Percentiles rank a stretch among this genome's conserved stretches.
phyloP scores from a whole-genome alignment of 1,140 invertebrate genomes.

The Rhagoletis pomonella region DNA sequence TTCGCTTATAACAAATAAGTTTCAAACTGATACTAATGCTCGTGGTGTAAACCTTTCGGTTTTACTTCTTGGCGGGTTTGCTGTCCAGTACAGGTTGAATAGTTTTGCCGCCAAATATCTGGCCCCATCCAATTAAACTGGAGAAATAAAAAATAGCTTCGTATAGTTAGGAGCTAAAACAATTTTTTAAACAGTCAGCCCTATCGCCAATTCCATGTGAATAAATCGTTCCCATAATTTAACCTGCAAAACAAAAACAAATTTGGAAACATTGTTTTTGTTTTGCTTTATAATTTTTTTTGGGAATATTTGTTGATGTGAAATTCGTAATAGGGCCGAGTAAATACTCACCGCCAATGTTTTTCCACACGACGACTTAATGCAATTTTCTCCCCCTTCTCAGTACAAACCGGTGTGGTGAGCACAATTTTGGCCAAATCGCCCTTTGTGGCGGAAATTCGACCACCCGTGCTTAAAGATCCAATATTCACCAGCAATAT shows the following conservation, averaged over 20 bases:
- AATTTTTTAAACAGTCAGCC: neutral
- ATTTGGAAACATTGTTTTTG: no score
- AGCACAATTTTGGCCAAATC: slow-evolving; percentile 98
- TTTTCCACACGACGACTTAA: slow-evolving; percentile 98
- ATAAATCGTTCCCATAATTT: no score
- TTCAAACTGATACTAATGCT: neutral
- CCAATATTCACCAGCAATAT: slow-evolving; percentile 99
- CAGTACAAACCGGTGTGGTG: slow-evolving; percentile 98
- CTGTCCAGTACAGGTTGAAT: slow-evolving; percentile 67
- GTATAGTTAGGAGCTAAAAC: no score
- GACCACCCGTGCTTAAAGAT: slow-evolving; percentile 97
- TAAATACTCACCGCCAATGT: slow-evolving; percentile 91
- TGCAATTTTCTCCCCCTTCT: slow-evolving; percentile 98
- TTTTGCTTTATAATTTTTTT: no score
- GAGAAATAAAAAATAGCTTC: slow-evolving; percentile 63
- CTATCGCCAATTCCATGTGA: no score
- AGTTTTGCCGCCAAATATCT: slow-evolving; percentile 91
- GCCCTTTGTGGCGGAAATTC: slow-evolving; percentile 95
- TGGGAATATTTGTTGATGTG: no score
- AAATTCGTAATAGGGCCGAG: neutral
- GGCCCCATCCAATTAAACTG: slow-evolving; percentile 97
- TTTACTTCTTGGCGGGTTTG: slow-evolving; percentile 30
- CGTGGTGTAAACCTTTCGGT: neutral
- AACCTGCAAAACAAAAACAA: no score
- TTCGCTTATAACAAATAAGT: slow-evolving; percentile 36